Evolutionary conservation across 1,140 invertebrate genomes (phyloP), one percentile per base, ranked within the genome.

Genomic region (Dendroctonus ponderosae): DNA sequence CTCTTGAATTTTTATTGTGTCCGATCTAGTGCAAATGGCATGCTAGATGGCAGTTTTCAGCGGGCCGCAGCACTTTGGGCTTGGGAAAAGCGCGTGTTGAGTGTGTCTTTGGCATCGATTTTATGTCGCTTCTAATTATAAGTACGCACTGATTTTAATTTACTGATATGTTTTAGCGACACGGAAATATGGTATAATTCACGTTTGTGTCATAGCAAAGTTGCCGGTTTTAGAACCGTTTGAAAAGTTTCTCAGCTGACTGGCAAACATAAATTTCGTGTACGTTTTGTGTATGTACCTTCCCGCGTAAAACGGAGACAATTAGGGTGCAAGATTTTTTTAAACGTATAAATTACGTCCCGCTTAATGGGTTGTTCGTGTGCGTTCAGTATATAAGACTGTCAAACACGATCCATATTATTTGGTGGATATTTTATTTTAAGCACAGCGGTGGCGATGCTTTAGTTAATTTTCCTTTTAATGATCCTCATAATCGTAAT

Each of bases 81-180:
- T 39, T 53, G 64, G 58, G 64, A 58, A 66, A 66, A 66, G 62
- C 62, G 63, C 63, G 64, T 66, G 64, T 66, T 71, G 56, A 69
- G 63, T 65, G 61, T 68, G 67, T 71, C 67, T 71, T 71, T 71
- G 42, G 6, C 54, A 71, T 71, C 65, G 70, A 71, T 71, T 69
- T 42, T 65, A 26, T 54, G 64, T 60, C 58, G 49, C 50, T 42
- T 66, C 51, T 66, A 66, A 66, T 66, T 66, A 66, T 61, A 57
- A 65, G 52, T 65, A 66, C 64, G 64, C 64, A 66, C 64, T 60
- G 64, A 66, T 66, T 66, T 66, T 66, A 60, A 60, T 66, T 66
- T 66, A 60, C 43, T 4, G 51, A 60, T 60, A 66, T 61, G 56
- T 60, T 52, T 59, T 51, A 6, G 49, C 48, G 51, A 66, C 64